Base-by-base conservation (phyloP, 2,888 invertebrate genomes). In the Lepeophtheirus nordmannii region DNA sequence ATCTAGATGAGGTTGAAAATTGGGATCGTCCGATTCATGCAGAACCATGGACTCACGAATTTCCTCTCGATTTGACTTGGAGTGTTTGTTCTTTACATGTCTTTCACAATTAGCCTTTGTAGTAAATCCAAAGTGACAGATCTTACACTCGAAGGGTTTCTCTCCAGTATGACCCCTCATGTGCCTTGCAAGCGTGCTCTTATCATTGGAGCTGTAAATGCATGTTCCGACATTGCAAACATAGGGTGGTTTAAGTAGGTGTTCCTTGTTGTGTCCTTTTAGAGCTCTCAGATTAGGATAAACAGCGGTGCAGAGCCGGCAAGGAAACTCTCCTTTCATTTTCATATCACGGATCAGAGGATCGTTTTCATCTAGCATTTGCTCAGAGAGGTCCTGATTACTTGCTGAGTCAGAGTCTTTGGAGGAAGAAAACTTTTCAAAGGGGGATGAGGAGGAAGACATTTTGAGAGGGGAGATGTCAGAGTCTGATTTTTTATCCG, bases 51-150 rank as follows among this genome's bases (percentile, higher is more conserved):
- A 83, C 70, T 85, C 84, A 74, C 91, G 90, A 0, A 93, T 86
- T 71, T 93, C 91, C 71, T 91, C 89, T 66, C 90, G 82, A 1
- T 86, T 85, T 1, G 84, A 82, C 76, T 89, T 89, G 0, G 86
- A 85, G 73, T 94, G 94, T 37, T 91, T 82, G 75, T 94, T 94
- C 70, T 92, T 81, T 71, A 94, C 80, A 75, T 96, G 94, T 9
- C 94, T 81, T 77, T 96, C 94, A 75, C 96, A 96, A 74, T 96
- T 94, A 1, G 94, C 93, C 78, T 94, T 93, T 0, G 94, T 94
- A 37, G 94, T 94, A 76, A 96, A 96, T 2, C 93, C 92, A 73
- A 90, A 93, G 73, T 90, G 89, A 76, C 96, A 96, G 14, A 93
- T 82, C 0, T 86, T 84, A 74, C 94, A 96, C 75, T 92, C 90